Percentiles rank a stretch among this genome's conserved stretches.
Evolutionary conservation across 2,888 invertebrate genomes (phyloP).

Genomic region (Ypsolopha sequella): DNA sequence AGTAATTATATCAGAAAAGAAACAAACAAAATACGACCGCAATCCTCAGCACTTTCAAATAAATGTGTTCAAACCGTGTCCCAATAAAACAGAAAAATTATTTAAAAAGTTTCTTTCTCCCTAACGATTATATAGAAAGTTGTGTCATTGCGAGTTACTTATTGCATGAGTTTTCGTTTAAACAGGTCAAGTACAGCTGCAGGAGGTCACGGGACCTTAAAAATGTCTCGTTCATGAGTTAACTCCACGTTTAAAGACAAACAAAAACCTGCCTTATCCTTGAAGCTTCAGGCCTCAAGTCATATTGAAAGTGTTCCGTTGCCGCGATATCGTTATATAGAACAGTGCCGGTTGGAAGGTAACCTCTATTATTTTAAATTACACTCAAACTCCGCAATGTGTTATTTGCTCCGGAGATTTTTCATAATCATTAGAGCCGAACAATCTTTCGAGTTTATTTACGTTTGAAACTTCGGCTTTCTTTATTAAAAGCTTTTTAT

Average conservation of each 20-base stretch:
- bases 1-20: too few species aligned
- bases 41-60: too few species aligned
- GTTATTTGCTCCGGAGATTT: neutral
- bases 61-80: too few species aligned
- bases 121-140: constrained; percentile 3
- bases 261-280: too few species aligned
- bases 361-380: neutral
- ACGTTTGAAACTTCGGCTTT: neutral
- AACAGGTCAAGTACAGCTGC: constrained; percentile 3
- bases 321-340: neutral
- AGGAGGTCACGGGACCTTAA: constrained; percentile 1
- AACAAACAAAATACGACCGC: too few species aligned
- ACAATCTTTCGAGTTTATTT: neutral
- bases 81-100: neutral
- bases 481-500: neutral
- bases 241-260: neutral
- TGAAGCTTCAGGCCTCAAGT: too few species aligned
- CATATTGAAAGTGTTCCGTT: too few species aligned
- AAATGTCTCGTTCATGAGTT: neutral
- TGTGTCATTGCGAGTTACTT: neutral
- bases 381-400: neutral
- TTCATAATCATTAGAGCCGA: neutral
- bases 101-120: neutral
- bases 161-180: constrained; percentile 1
- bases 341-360: neutral